Percentiles rank a stretch among this genome's conserved stretches.
Conservation (phyloP, 2,113 vertebrate species). For the Indri indri region DNA sequence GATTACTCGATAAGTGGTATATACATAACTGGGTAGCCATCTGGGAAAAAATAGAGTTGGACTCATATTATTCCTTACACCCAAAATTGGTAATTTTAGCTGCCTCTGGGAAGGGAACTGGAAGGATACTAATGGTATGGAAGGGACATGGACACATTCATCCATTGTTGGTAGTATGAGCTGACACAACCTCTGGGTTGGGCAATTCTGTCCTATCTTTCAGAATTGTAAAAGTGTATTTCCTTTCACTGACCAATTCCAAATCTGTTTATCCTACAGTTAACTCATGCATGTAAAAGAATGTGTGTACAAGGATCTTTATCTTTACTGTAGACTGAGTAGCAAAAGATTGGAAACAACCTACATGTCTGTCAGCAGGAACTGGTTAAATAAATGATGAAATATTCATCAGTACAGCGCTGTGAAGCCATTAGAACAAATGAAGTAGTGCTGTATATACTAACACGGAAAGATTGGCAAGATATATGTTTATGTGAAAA, state of each 20-base stretch:
- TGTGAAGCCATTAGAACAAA: background rate
- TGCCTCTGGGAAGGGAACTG: background rate
- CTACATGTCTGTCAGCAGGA: background rate
- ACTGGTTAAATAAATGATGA: background rate
- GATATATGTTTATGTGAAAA: background rate
- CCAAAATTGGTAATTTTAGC: background rate
- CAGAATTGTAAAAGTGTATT: background rate
- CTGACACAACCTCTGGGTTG: background rate
- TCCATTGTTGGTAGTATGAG: background rate
- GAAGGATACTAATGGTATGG: background rate
- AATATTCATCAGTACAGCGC: background rate
- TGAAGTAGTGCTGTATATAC: background rate
- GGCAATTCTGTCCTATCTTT: background rate
- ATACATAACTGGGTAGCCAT: background rate
- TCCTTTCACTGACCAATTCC: background rate
- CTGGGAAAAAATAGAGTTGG: background rate
- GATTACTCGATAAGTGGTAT: background rate
- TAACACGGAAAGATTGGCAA: background rate
- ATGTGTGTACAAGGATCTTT: background rate
- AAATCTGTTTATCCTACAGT: background rate
- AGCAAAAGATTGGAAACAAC: background rate
- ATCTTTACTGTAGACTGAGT: background rate
- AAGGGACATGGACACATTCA: background rate
- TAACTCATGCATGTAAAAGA: background rate
- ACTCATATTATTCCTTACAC: background rate